These are phyloP conservation scores for Mormyrus iriodes DNA, from an alignment of 2,113 vertebrate genomes.

Conservation along the genomic window DNA sequence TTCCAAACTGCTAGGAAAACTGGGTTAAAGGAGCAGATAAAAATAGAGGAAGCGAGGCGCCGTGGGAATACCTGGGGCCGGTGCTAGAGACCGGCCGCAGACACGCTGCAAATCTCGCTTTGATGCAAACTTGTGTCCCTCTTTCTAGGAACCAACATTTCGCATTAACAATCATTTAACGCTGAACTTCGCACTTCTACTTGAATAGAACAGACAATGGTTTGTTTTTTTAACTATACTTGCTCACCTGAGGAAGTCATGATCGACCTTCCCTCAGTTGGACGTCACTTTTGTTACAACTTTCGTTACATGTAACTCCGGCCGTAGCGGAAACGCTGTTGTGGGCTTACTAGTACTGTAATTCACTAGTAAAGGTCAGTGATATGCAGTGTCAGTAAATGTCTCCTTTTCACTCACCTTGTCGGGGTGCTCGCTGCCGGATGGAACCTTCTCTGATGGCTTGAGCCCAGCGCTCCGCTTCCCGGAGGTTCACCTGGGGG, in stretches of 20 bases:
- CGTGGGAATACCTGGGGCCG: neutral
- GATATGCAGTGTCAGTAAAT: neutral
- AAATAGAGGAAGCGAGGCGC: neutral
- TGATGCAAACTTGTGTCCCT: neutral
- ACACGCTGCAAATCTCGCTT: neutral
- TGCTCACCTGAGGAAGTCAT: neutral
- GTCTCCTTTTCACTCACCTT: conserved; percentile 45
- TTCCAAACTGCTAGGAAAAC: neutral
- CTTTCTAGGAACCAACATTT: neutral
- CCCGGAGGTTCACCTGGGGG: conserved; percentile 51
- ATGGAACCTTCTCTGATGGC: conserved; percentile 46
- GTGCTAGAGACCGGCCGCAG: neutral
- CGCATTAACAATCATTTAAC: neutral
- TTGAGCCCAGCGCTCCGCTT: conserved; percentile 59
- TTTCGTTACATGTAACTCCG: neutral
- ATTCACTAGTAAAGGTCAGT: neutral
- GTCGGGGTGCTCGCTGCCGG: conserved; percentile 33
- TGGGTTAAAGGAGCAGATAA: conserved; percentile 11
- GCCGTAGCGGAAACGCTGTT: neutral
- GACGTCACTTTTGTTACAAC: neutral
- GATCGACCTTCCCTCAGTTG: neutral
- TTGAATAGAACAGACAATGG: neutral
- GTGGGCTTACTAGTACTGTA: neutral
- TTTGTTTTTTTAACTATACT: neutral
- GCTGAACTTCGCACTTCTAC: neutral